A percentile compares a stretch with the other conserved stretches of the same genome.
Conservation (phyloP, 2,888 invertebrate species). For the Suillia variegata region DNA sequence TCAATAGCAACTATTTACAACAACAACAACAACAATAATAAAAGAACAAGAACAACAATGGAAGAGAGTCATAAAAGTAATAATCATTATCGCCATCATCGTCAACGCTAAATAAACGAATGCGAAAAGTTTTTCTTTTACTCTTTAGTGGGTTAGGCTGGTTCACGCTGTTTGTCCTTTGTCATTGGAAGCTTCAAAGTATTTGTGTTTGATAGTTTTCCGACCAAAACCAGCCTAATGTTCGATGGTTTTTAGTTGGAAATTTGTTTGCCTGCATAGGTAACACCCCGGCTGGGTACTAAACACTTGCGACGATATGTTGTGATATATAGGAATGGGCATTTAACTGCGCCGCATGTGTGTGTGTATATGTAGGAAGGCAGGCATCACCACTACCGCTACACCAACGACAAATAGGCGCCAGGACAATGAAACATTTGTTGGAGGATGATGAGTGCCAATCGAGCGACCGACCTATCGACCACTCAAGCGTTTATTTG, state of each 20-base stretch:
- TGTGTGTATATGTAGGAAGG: too few species aligned
- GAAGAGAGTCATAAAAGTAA: not conserved
- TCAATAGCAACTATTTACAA: not conserved
- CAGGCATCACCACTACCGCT: too few species aligned
- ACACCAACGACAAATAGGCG: slow-evolving; percentile 4
- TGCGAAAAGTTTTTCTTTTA: slow-evolving; percentile 10
- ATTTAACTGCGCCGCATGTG: too few species aligned
- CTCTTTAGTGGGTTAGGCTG: not conserved
- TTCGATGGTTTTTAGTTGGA: too few species aligned
- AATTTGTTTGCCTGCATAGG: too few species aligned
- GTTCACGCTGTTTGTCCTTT: too few species aligned
- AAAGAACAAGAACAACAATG: not conserved
- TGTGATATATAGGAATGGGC: too few species aligned
- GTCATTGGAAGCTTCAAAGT: too few species aligned
- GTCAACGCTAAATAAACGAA: slow-evolving; percentile 11
- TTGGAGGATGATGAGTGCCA: not conserved
- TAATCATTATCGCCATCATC: not conserved
- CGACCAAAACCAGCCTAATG: too few species aligned
- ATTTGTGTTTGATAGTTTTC: too few species aligned
- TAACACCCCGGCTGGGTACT: too few species aligned
- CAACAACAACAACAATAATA: not conserved
- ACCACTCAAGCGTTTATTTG: not conserved
- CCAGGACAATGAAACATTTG: slow-evolving; percentile 12
- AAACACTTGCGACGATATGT: too few species aligned
- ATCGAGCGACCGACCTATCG: not conserved